Base-by-base conservation (phyloP, 1,140 invertebrate genomes). In the Venturia canescens region DNA sequence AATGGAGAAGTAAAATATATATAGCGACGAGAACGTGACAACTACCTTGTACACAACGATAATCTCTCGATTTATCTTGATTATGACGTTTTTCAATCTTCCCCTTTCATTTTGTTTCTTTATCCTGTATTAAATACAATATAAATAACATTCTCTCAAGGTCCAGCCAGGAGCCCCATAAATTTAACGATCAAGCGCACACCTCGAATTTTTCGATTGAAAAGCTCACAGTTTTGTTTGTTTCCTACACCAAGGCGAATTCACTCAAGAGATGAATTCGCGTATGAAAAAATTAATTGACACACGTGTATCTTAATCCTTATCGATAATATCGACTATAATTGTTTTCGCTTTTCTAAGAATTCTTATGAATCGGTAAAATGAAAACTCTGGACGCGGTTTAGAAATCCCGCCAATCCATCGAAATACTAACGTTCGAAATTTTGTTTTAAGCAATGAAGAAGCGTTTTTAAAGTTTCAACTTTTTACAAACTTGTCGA, bases 1-100 rank as follows among this genome's bases (percentile, higher is more conserved):
- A 88, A 88, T 82, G n/a, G 4, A 23, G 78, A 87, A 88, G 80
- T 79, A 82, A 84, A 83, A 38, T 63, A 57, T 83, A 60, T 53
- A 69, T 34, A 78, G 44, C 60, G 48, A 69, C 67, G 53, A 80
- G 79, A 74, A 78, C 15, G n/a, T 21, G 23, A 29, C 26, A 72
- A 72, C 34, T 72, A 44, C n/a, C 18, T 72, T 72, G 21, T 75
- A 53, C 66, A 44, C 66, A 44, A 44, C 38, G 38, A 74, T 81
- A 76, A 81, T 82, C 50, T 38, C 53, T 29, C 50, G 21, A 82
- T 75, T 18, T 53, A 27, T 81, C 78, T 80, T 70, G 74, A 82
- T 81, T 78, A 79, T 81, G 80, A 79, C 75, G 60, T 34, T 71
- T 83, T 85, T 38, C 23, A 18, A 13, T 77, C 31, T 71, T 18